A percentile compares a stretch with the other conserved stretches of the same genome.
Conservation (phyloP, 2,888 invertebrate species). For the Sphaeridia pumilis region DNA sequence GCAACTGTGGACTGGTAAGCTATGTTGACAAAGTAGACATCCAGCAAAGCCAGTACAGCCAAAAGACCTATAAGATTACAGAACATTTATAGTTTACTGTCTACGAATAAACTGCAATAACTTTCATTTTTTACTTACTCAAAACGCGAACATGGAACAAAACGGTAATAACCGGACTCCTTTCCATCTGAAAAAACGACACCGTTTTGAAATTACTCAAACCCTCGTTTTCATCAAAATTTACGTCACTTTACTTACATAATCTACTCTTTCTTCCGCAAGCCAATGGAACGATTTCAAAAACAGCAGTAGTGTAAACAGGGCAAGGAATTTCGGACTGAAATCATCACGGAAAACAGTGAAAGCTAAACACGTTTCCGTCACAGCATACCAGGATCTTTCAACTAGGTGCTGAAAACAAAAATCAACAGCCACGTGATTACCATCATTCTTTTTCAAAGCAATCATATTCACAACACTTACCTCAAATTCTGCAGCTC, state of each 20-base stretch:
- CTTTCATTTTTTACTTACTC: constrained; percentile 50
- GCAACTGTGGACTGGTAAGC: constrained; percentile 85
- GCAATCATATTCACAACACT: constrained; percentile 28
- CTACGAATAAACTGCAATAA: background rate
- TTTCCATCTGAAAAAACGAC: constrained; percentile 71
- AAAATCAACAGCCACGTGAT: too few species aligned
- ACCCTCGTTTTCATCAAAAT: too few species aligned
- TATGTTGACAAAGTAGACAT: constrained; percentile 66
- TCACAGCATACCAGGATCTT: constrained; percentile 97
- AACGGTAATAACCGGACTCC: constrained; percentile 92
- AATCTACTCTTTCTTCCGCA: constrained; percentile 97
- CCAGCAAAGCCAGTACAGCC: constrained; percentile 64
- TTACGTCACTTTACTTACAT: too few species aligned
- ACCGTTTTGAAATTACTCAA: background rate
- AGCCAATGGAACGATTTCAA: constrained; percentile 99
- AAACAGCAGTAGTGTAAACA: constrained; percentile 91
- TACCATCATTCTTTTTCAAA: too few species aligned
- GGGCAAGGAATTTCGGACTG: constrained; percentile 92
- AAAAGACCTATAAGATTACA: constrained; percentile 49
- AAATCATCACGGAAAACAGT: constrained; percentile 99
- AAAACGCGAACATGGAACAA: constrained; percentile 86
- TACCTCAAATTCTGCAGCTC: constrained; percentile 94
- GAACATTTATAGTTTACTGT: too few species aligned
- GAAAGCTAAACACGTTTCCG: constrained; percentile 99
- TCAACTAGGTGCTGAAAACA: constrained; percentile 82